These are phyloP conservation scores for Clupea harengus DNA, from an alignment of 2,113 vertebrate species.

Conservation along the genomic window DNA sequence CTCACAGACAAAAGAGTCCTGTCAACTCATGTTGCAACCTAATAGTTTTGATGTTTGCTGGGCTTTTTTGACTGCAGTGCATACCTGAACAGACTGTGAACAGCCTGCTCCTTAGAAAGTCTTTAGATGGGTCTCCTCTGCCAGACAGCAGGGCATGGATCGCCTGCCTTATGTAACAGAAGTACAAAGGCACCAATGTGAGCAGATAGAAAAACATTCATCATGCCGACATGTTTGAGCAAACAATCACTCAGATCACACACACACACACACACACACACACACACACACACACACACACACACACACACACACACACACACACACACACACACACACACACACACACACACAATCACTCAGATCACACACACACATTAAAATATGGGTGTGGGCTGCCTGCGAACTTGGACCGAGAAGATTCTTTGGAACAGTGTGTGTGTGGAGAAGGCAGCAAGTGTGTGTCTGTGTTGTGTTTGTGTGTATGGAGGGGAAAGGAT, in stretches of 20 bases:
- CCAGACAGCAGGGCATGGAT: conserved; percentile 29
- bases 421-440: background rate
- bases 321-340: no score
- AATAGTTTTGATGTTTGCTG: conserved; percentile 23
- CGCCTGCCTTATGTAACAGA: conserved; percentile 49
- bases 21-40: conserved; percentile 20
- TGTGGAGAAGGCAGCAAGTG: background rate
- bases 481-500: background rate
- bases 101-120: background rate
- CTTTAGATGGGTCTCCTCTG: conserved; percentile 24
- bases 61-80: background rate
- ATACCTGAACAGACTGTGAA: conserved; percentile 20
- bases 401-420: background rate
- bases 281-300: no score
- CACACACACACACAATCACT: background rate
- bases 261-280: no score
- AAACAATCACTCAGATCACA: conserved; percentile 1
- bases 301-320: no score
- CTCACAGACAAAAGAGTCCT: conserved; percentile 18
- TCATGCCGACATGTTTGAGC: conserved; percentile 33
- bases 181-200: conserved; percentile 35
- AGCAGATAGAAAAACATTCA: conserved; percentile 22
- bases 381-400: background rate
- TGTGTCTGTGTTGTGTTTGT: background rate
- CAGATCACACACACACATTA: background rate